phyloP scores from a whole-genome alignment of 2,797 vertebrate genomes.

The Threskiornis aethiopicus region DNA sequence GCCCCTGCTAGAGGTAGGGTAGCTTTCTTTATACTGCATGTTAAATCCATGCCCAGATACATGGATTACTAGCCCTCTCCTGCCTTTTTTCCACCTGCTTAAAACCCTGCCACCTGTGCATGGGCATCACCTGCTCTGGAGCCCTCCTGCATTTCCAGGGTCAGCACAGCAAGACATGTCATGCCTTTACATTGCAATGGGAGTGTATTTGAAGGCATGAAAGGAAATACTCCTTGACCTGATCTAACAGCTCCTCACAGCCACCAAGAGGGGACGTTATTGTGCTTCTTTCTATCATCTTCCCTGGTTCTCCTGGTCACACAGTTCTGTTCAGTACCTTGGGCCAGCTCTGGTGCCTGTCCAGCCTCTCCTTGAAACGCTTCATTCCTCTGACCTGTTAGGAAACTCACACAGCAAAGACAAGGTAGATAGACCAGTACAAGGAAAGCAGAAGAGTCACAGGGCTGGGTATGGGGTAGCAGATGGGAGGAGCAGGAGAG shows the following conservation, averaged over 20 bases:
- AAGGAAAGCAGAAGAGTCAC: not conserved
- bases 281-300: not conserved
- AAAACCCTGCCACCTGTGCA: not conserved
- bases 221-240: not conserved
- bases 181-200: not conserved
- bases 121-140: not conserved
- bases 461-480: rapidly evolving
- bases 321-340: not conserved
- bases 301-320: not conserved
- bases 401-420: not conserved
- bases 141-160: not conserved
- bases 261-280: not conserved
- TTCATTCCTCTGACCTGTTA: not conserved
- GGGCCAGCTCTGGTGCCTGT: not conserved
- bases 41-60: not conserved
- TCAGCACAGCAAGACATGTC: not conserved
- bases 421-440: not conserved
- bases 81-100: not conserved
- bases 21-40: not conserved
- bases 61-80: not conserved
- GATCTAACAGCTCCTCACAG: not conserved
- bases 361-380: not conserved
- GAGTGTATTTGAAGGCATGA: not conserved
- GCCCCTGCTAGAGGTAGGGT: not conserved
- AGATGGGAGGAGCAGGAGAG: not conserved